A percentile compares a stretch with the other conserved stretches of the same genome.
These are phyloP conservation scores for Thryonomys swinderianus DNA, from an alignment of 2,113 vertebrate species.

Conservation along the genomic window DNA sequence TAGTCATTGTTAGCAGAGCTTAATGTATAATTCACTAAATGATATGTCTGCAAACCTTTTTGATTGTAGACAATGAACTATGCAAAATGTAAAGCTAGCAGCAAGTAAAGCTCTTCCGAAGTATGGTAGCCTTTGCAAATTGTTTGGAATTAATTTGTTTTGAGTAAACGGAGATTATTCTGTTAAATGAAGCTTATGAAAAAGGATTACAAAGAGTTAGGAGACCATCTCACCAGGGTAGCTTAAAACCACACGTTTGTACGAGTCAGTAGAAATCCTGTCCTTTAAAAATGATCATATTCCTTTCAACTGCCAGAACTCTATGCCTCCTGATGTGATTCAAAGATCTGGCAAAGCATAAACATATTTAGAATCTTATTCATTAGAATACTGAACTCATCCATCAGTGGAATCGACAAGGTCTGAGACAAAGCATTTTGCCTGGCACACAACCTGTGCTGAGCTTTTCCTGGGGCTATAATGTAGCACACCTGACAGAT, in stretches of 20 bases:
- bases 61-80: conserved; percentile 79
- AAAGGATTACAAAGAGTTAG: conserved; percentile 73
- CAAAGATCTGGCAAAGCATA: conserved; percentile 83
- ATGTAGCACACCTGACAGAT: conserved; percentile 86
- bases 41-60: conserved; percentile 69
- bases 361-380: conserved; percentile 86
- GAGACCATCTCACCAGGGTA: conserved; percentile 74
- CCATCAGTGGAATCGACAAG: conserved; percentile 85
- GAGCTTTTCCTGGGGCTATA: conserved; percentile 84
- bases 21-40: conserved; percentile 48
- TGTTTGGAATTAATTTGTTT: conserved; percentile 86
- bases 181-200: conserved; percentile 85
- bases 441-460: conserved; percentile 78
- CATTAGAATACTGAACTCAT: conserved; percentile 85
- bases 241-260: conserved; percentile 76
- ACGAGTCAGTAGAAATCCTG: conserved; percentile 83
- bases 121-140: conserved; percentile 81
- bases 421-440: conserved; percentile 83
- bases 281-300: conserved; percentile 83
- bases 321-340: conserved; percentile 81
- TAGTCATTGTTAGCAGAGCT: conserved; percentile 25
- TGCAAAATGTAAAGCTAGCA: conserved; percentile 83
- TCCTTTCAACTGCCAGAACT: conserved; percentile 81
- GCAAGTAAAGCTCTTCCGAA: conserved; percentile 77
- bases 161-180: conserved; percentile 86